Evolutionary conservation across 53 echinoderm and acorn worm genomes (phyloP), one percentile per base, ranked within the genome.

Genomic region (Paelopatides confundens): DNA sequence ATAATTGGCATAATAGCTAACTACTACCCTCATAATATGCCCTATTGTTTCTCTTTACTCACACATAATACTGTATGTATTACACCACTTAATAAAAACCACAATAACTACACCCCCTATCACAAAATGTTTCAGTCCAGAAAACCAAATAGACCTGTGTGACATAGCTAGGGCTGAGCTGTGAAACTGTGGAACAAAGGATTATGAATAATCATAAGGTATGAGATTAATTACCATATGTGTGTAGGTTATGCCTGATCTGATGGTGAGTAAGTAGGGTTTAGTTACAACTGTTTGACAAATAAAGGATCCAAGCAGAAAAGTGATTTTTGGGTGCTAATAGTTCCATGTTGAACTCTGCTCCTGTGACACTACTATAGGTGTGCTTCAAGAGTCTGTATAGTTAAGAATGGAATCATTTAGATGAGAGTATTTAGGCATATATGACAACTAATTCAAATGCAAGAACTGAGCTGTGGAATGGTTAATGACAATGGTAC

Each of bases 271-370:
- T 74, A 46, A 74, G 40, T 74, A 46, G 74, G 74, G 74, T 74
- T 74, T 74, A 46, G 74, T 74, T 74, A 74, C 74, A 74, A 74
- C 74, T 74, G 74, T 46, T 74, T 74, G 74, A 74, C 74, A 74
- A 74, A 74, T 74, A 74, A 74, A 74, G 74, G 74, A 74, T 74
- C 46, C 11, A 39, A 13, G 74, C 74, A 74, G 74, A 74, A 39
- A 74, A 58, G 12, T 30, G 74, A 39, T 39, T 39, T 74, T 74
- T 74, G 18, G 74, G 74, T 74, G 74, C 74, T 74, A 74, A 74
- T 74, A 74, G 74, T 40, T 38, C 40, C 47, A 26, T 74, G 74
- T 74, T 74, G 74, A 74, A 74, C 74, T 74, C 74, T 74, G 74
- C 46, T 74, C 74, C 46, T 26, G 74, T 74, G 74, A 74, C 74